Percentiles rank a stretch among this genome's conserved stretches.
phyloP scores from a whole-genome alignment of 2,113 vertebrate species.

The Taurulus bubalis region DNA sequence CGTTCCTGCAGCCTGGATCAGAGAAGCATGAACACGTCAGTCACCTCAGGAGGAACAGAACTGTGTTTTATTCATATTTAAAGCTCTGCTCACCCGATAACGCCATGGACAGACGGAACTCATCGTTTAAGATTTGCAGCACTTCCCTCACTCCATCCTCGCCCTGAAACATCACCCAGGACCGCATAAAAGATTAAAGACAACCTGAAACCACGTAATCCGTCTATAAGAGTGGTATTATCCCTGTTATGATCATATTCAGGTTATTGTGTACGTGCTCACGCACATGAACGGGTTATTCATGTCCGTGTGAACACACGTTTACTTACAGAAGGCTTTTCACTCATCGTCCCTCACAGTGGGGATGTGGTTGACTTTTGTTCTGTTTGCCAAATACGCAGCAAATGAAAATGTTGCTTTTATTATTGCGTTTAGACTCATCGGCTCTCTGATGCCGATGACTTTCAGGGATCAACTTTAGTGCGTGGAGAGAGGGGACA shows the following conservation, averaged over 20 bases:
- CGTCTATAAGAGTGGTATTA: too few species aligned
- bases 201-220: not conserved
- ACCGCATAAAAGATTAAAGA: not conserved
- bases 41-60: not conserved
- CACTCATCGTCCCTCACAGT: not conserved
- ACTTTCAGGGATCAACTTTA: not conserved
- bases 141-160: slow-evolving; percentile 90
- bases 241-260: too few species aligned
- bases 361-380: not conserved
- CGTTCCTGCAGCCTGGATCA: slow-evolving; percentile 85
- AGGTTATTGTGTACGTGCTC: not conserved
- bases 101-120: slow-evolving; percentile 91
- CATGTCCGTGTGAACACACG: not conserved
- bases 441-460: not conserved
- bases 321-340: not conserved
- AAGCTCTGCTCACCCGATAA: slow-evolving; percentile 85
- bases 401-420: not conserved
- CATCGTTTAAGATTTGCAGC: slow-evolving; percentile 91
- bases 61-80: too few species aligned
- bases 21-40: not conserved
- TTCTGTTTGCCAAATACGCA: not conserved
- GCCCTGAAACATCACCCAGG: slow-evolving; percentile 81
- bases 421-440: too few species aligned
- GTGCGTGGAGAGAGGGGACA: not conserved
- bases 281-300: too few species aligned